A percentile compares a stretch with the other conserved stretches of the same genome.
phyloP scores from a whole-genome alignment of 1,140 invertebrate species.

The Araneus ventricosus region DNA sequence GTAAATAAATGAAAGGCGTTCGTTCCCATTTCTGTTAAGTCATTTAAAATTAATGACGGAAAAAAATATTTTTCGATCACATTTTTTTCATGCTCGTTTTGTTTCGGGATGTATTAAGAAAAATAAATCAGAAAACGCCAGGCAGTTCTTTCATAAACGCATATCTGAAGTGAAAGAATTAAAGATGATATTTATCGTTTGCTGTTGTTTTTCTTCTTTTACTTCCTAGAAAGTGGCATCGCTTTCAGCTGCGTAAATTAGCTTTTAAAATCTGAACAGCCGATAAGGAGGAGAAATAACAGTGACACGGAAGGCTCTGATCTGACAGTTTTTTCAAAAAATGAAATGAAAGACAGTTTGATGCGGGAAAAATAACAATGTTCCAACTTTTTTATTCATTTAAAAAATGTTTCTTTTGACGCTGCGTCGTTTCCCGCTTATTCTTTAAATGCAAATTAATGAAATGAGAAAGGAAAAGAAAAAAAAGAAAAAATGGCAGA shows the following conservation, averaged over 20 bases:
- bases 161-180: conserved; percentile 10
- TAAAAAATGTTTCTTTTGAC: neutral
- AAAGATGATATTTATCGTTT: neutral
- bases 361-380: neutral
- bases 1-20: neutral
- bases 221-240: neutral
- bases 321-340: neutral
- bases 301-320: neutral
- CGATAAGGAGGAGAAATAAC: neutral
- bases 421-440: neutral
- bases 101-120: neutral
- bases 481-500: neutral
- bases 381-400: neutral
- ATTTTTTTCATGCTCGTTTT: neutral
- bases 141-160: neutral
- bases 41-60: neutral
- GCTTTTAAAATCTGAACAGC: conserved; percentile 19
- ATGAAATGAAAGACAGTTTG: neutral
- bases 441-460: conserved; percentile 26
- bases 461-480: neutral
- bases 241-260: conserved; percentile 3
- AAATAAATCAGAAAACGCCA: neutral
- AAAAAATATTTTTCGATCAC: neutral
- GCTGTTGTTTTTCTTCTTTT: too few relatives aligned
- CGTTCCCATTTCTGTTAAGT: neutral